Evolutionary conservation across 2,888 invertebrate genomes (phyloP), one percentile per base, ranked within the genome.

Genomic region (Leptopilina drosophilae): DNA sequence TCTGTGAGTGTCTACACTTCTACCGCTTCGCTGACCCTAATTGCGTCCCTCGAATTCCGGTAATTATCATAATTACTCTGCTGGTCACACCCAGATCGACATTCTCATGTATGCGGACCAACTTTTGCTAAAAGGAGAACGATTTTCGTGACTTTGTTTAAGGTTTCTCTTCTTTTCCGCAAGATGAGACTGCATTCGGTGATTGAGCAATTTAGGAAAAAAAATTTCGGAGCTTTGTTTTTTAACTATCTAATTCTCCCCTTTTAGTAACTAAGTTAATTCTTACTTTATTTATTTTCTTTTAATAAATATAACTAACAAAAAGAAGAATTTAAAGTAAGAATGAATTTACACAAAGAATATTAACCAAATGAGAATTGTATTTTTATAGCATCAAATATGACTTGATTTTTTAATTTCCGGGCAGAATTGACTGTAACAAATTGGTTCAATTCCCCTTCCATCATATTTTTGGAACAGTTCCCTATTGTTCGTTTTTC

Each of bases 1-100:
- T 46, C 81, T 79, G 80, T 77, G 82, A 80, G 81, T 81, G 80
- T 53, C 49, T 77, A 65, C 69, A 20, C 81, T 83, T 83, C 83
- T 83, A 82, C 83, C 83, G 83, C 83, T 83, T 83, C 83, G 83
- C 81, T 84, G 84, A 82, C 84, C 87, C 83, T 87, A 87, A 87
- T 87, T 88, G 85, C 87, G 86, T 86, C 85, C 87, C 87, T 84
- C 87, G 87, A 88, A 89, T 89, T 90, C 90, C 89, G 89, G 89
- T 88, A 90, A 90, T 90, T 89, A 90, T 89, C 86, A 88, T 89
- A 90, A 90, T 90, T 89, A 87, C 85, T 83, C 82, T 80, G 82
- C 83, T 84, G 84, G 87, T 86, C 87, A 87, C 88, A 87, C 88
- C 87, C 87, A 88, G 88, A 89, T 88, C 87, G 87, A 85, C 84